A percentile compares a stretch with the other conserved stretches of the same genome.
phyloP scores from a whole-genome alignment of 2,888 invertebrate genomes.

The Platynereis dumerilii region DNA sequence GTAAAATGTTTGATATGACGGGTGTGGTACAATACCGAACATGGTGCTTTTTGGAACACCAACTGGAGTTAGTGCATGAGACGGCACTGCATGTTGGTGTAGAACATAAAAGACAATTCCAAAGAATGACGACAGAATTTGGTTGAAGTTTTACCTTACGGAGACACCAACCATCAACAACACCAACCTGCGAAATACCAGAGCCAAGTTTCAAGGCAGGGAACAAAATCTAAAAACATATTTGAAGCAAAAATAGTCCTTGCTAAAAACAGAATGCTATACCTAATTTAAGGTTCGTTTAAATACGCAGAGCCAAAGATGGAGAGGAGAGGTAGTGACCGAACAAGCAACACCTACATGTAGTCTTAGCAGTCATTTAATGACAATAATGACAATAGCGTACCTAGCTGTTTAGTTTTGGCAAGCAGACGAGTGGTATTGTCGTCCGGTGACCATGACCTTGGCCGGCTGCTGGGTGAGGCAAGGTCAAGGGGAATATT shows the following conservation, averaged over 20 bases:
- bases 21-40: too few relatives aligned
- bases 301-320: too few relatives aligned
- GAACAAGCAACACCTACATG: not conserved
- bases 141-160: too few relatives aligned
- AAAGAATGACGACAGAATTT: too few relatives aligned
- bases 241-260: not conserved
- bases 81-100: too few relatives aligned
- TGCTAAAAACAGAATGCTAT: too few relatives aligned
- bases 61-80: too few relatives aligned
- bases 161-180: not conserved
- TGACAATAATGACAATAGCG: not conserved
- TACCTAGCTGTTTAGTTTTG: slow-evolving; percentile 24
- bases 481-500: slow-evolving; percentile 1
- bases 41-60: too few relatives aligned
- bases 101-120: too few relatives aligned
- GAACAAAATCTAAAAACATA: slow-evolving; percentile 3
- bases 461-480: slow-evolving; percentile 5
- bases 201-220: slow-evolving; percentile 2
- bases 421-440: slow-evolving; percentile 14
- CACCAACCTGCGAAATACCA: not conserved
- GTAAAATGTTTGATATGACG: too few relatives aligned
- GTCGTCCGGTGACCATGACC: slow-evolving; percentile 28
- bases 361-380: not conserved
- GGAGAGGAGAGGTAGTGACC: not conserved
- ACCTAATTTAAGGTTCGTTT: too few relatives aligned